Percentiles rank a stretch among this genome's conserved stretches.
Evolutionary conservation across 2,113 vertebrate genomes (phyloP).

Genomic region (Hipposideros armiger): DNA sequence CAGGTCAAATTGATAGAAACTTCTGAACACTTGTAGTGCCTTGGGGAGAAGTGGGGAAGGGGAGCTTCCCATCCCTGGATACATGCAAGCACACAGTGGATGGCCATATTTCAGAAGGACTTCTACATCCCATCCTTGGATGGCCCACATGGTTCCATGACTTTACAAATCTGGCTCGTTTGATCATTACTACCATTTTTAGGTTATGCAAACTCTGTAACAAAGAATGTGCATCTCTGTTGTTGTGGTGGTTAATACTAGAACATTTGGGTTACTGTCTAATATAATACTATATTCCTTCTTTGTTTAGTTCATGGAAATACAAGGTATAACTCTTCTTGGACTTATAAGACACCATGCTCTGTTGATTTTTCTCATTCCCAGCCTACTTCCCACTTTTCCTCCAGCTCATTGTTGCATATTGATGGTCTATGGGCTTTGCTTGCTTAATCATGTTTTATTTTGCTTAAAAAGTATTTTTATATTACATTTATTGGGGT

Average conservation of each 20-base stretch:
- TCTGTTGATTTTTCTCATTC: constrained; percentile 19
- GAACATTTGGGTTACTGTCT: neutral
- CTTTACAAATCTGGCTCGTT: neutral
- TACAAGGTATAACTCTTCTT: neutral
- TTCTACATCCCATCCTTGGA: neutral
- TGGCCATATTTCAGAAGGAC: neutral
- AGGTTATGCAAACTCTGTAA: neutral
- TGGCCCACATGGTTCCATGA: neutral
- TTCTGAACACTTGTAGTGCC: neutral
- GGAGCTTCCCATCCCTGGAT: neutral
- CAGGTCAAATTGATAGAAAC: neutral
- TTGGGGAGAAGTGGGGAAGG: rapidly evolving
- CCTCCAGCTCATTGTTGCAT: neutral
- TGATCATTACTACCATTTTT: neutral
- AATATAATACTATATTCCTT: neutral
- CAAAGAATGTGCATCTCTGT: neutral
- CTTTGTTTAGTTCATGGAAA: constrained; percentile 36
- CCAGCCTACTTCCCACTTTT: neutral
- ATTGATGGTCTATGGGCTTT: neutral
- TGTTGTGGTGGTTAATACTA: neutral
- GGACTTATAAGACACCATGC: neutral
- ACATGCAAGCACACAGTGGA: neutral
- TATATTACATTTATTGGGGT: too few species aligned
- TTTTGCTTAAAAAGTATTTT: neutral
- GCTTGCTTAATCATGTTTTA: neutral